Evolutionary conservation across 2,888 invertebrate genomes (phyloP).

Genomic region (Spodoptera exigua): DNA sequence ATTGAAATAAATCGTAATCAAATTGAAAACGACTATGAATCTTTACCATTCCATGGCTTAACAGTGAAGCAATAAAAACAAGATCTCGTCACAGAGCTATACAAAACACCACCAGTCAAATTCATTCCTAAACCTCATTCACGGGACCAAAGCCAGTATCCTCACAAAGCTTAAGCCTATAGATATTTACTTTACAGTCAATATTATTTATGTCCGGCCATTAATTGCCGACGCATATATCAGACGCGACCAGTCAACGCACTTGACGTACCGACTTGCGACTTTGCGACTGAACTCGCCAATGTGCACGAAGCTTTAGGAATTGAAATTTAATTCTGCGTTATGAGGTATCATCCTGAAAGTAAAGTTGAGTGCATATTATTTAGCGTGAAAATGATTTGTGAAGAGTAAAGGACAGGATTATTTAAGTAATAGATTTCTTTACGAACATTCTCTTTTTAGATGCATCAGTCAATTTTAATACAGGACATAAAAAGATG

Average conservation of each 20-base stretch:
- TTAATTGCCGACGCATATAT: slow-evolving; percentile 74
- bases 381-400: not conserved
- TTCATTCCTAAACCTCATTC: slow-evolving; percentile 42
- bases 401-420: not conserved
- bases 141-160: slow-evolving; percentile 37
- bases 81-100: not conserved
- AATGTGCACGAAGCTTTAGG: slow-evolving; percentile 66
- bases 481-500: too few species aligned
- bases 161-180: slow-evolving; percentile 48
- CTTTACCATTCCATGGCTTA: too few species aligned
- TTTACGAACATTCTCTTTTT: not conserved
- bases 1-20: too few species aligned
- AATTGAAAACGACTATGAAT: too few species aligned
- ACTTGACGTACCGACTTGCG: slow-evolving; percentile 64
- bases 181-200: slow-evolving; percentile 62
- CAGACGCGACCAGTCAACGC: slow-evolving; percentile 66
- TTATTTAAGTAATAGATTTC: not conserved
- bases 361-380: slow-evolving; percentile 60
- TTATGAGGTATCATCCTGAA: slow-evolving; percentile 63
- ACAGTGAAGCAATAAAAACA: not conserved
- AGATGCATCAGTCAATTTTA: not conserved
- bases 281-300: slow-evolving; percentile 53
- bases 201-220: slow-evolving; percentile 67
- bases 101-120: slow-evolving; percentile 42
- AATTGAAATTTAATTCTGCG: slow-evolving; percentile 72